Base-by-base conservation (phyloP, 2,797 vertebrate genomes). In the Schizothorax lantsangensis region DNA sequence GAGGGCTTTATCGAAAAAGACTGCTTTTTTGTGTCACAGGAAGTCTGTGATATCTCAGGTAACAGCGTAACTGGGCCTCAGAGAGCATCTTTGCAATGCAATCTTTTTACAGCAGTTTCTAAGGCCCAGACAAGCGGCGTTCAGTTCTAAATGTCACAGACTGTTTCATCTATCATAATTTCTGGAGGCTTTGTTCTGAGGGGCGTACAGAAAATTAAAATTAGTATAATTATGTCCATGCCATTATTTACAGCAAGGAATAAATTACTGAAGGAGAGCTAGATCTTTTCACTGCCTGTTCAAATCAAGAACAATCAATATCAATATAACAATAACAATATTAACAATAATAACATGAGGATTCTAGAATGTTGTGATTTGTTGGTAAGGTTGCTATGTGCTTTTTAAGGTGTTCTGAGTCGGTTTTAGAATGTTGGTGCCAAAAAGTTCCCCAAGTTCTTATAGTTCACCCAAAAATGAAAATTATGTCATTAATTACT, bases 1-100 rank as follows among this genome's bases (percentile, higher is more conserved):
- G 21, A 30, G 75, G 45, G 15, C 12, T 72, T 79, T 62, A 62
- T 45, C 6, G n/a, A 26, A 69, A 84, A 68, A 66, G 21, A 15
- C 59, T 78, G 57, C 30, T 84, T 78, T 78, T 2, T 84, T 47
- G 69, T 69, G 66, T 79, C 66, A 72, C 66, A 80, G 84, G 38
- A 72, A 80, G 77, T 33, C 11, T 0, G 26, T 40, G 64, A 71
- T 62, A 80, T 72, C 66, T 72, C 66, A 62, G 62, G 49, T 79
- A 69, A 57, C 17, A 57, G 47, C 0, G 3, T 21, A 69, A 78
- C 8, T 14, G 45, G 30, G 6, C 26, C 54, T 17, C 6, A 9
- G 14, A 47, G 3, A 68, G 79, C 30, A 69, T 69, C 21, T 33
- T 38, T 8, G 30, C 26, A 23, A 54, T 54, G 49, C 36, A 15